Evolutionary conservation across 2,888 invertebrate species (phyloP), one percentile per base, ranked within the genome.

Genomic region (Lordiphosa andalusiaca): DNA sequence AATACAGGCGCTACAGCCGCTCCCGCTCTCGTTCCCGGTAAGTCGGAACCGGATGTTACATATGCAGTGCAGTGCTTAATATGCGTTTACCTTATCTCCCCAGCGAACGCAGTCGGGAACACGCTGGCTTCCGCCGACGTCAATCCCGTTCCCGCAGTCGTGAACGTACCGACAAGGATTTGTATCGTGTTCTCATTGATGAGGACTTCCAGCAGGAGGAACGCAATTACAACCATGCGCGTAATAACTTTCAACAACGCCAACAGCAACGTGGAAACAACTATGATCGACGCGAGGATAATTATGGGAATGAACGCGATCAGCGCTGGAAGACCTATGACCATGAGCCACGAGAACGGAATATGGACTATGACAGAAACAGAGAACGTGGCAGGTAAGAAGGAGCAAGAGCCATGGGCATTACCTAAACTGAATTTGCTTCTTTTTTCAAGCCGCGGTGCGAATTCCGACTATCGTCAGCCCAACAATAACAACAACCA

Each of bases 141-240:
- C 84, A 73, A 54, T 67, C 86, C 2, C 85, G 89, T 6, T 89
- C 89, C 9, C 80, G 88, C 19, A 89, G 89, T 54, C 84, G 89
- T n/a, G 89, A 89, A 23, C 85, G 88, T 6, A 78, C 81, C 40
- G 87, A 88, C 9, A 44, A 50, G 30, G 89, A 89, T 71, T 71
- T 89, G 23, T 89, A 89, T 66, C 86, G 88, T 1, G 89, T 89
- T 42, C 63, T 89, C 23, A 89, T 89, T 10, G 83, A 89, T 58
- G 89, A 89, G 52, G 90, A 89, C 50, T 90, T 89, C 65, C 84
- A 85, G 40, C 84, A 85, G 41, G 88, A 87, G 10, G 89, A 89
- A 9, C 58, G 64, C 23, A 70, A 67, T 21, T 70, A 81, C 4
- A 73, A 69, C 37, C 9, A 30, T 10, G 67, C 70, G 39, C 71